Evolutionary conservation across 1,140 invertebrate species (phyloP).

Genomic region (Rhizoglyphus robini): DNA sequence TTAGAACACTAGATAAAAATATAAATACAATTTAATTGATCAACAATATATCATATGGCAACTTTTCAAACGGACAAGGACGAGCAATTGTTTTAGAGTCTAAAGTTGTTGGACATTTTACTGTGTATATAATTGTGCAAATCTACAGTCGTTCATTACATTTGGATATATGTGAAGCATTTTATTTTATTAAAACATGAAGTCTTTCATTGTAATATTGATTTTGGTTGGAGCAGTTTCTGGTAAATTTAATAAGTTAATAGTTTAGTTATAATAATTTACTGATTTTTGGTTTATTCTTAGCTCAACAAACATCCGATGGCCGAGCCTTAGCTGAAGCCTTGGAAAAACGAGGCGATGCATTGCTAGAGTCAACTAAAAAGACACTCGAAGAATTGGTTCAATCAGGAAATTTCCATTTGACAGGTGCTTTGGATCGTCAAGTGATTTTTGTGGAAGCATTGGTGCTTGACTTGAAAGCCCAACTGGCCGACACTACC

Average conservation of each 20-base stretch:
- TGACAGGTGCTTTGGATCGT: slow-evolving; percentile 10
- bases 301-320: not conserved
- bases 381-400: not conserved
- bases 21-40: not conserved
- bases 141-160: no score
- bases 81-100: not conserved
- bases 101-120: no score
- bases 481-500: not conserved
- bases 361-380: not conserved
- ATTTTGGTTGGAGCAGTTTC: not conserved
- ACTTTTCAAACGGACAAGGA: not conserved
- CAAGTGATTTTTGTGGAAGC: slow-evolving; percentile 10
- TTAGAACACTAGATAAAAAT: not conserved
- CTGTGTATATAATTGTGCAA: no score
- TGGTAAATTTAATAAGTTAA: not conserved
- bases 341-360: not conserved
- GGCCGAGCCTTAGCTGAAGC: not conserved
- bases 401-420: not conserved
- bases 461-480: slow-evolving; percentile 9
- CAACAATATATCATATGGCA: no score
- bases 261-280: not conserved
- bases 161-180: no score
- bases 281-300: no score
- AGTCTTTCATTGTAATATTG: not conserved
- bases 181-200: no score